phyloP scores from a whole-genome alignment of 2,797 vertebrate species.

The Scyliorhinus canicula region DNA sequence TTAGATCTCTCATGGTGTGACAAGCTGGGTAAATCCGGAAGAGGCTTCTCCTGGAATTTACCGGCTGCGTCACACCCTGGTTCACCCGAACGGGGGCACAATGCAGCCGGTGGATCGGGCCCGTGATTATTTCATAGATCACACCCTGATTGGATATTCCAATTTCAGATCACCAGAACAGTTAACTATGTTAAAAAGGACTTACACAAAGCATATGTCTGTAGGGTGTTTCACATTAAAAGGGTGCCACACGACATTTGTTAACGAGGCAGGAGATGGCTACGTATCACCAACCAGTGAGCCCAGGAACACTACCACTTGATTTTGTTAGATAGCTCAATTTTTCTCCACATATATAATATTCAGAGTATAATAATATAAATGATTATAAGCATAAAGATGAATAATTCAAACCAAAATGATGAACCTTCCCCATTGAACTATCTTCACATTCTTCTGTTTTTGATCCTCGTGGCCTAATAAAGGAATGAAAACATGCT shows the following conservation, averaged over 20 bases:
- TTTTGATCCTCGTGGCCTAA: not conserved
- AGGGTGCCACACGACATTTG: not conserved
- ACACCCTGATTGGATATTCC: not conserved
- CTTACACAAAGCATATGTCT: not conserved
- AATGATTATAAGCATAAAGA: not conserved
- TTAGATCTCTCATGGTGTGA: no score
- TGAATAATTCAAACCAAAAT: not conserved
- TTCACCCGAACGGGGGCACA: no score
- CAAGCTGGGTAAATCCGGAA: no score
- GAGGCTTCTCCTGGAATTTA: no score
- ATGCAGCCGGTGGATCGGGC: no score
- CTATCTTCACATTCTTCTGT: not conserved
- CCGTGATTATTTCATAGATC: not conserved
- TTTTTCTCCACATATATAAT: not conserved
- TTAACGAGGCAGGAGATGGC: not conserved
- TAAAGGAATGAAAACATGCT: not conserved
- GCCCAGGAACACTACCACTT: not conserved
- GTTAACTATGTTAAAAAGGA: not conserved
- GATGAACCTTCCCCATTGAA: not conserved
- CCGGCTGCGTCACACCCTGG: no score
- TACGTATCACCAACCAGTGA: no score
- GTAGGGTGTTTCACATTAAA: not conserved
- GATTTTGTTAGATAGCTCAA: not conserved
- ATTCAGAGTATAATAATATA: not conserved
- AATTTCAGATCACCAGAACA: not conserved